A percentile compares a stretch with the other conserved stretches of the same genome.
These are phyloP conservation scores for Lypha dubia DNA, from an alignment of 2,888 invertebrate genomes.

Conservation along the genomic window DNA sequence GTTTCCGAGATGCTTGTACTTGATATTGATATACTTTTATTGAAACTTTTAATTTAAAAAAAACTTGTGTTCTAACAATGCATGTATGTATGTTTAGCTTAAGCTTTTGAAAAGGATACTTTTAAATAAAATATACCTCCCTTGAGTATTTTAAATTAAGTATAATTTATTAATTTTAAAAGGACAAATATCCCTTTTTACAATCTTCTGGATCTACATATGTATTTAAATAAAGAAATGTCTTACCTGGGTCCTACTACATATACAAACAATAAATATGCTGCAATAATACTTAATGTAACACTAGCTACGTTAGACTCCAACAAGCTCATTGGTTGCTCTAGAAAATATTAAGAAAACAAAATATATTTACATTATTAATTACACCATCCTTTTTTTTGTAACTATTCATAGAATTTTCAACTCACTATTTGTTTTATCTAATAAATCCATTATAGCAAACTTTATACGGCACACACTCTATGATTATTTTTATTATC, in stretches of 20 bases:
- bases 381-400: too few species aligned
- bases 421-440: slow-evolving; percentile 50
- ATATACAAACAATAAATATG: slow-evolving; percentile 77
- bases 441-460: slow-evolving; percentile 17
- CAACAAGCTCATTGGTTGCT: slow-evolving; percentile 50
- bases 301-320: slow-evolving; percentile 73
- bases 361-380: slow-evolving; percentile 12
- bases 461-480: background rate
- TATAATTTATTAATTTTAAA: too few species aligned
- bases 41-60: too few species aligned
- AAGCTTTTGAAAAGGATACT: too few species aligned
- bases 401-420: background rate
- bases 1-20: too few species aligned
- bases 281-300: slow-evolving; percentile 72
- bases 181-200: too few species aligned
- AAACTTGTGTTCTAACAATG: too few species aligned
- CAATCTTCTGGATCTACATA: too few species aligned
- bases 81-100: too few species aligned
- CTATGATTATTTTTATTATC: background rate
- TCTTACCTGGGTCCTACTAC: slow-evolving; percentile 74
- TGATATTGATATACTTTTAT: too few species aligned
- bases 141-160: too few species aligned
- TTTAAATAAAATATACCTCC: too few species aligned
- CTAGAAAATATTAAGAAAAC: slow-evolving; percentile 51
- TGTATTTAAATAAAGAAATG: background rate